Conservation (phyloP, 2,797 vertebrate genomes). For the Saxicola maurus region DNA sequence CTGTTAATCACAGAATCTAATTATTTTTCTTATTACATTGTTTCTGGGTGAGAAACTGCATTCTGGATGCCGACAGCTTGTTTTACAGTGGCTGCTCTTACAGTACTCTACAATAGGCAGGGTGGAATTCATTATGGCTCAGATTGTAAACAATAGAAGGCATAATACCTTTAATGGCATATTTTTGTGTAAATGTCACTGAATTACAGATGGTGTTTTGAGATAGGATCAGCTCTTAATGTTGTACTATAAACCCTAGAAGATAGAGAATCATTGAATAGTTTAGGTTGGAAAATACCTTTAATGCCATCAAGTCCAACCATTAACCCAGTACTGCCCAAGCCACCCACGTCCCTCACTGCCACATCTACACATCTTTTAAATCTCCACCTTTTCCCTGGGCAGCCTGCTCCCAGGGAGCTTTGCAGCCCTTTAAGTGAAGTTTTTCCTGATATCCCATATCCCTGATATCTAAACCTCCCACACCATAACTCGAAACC, state of each 20-base stretch:
- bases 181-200: constrained; percentile 13
- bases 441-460: background rate
- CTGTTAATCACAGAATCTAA: constrained; percentile 68
- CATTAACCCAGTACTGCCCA: background rate
- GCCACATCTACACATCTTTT: background rate
- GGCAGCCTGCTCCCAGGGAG: background rate
- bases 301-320: background rate
- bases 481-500: background rate
- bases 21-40: constrained; percentile 66
- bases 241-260: background rate
- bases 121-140: constrained; percentile 49
- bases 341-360: too few species aligned
- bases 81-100: constrained; percentile 60
- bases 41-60: constrained; percentile 61
- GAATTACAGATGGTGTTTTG: background rate
- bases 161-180: constrained; percentile 12
- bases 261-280: background rate
- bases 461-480: background rate
- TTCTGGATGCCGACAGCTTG: constrained; percentile 51
- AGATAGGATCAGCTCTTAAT: background rate
- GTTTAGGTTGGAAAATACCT: background rate
- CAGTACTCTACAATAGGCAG: constrained; percentile 26
- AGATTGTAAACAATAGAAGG: constrained; percentile 45
- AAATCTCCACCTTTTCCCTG: background rate
- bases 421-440: background rate